Conservation (phyloP, 2,888 invertebrate genomes). For the Nemotelus nigrinus region DNA sequence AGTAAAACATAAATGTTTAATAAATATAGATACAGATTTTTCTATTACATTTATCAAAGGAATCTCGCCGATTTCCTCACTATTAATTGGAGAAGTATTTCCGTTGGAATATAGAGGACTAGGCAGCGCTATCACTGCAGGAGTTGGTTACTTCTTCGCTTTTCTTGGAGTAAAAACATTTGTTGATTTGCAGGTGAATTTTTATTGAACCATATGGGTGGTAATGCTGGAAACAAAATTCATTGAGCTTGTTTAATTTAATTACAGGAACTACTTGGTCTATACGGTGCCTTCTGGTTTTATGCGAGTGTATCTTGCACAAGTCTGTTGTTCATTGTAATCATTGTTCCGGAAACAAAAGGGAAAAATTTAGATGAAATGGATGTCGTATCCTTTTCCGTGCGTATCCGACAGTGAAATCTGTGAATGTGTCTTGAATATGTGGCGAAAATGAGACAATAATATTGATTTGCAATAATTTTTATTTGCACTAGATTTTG, state of each 20-base stretch:
- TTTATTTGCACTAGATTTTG: no score
- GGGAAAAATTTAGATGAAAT: slow-evolving; percentile 90
- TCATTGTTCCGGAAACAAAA: slow-evolving; percentile 90
- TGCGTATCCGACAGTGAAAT: slow-evolving; percentile 61
- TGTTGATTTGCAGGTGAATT: slow-evolving; percentile 75
- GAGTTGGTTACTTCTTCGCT: slow-evolving; percentile 87
- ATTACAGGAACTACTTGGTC: slow-evolving; percentile 70
- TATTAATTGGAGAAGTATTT: slow-evolving; percentile 84
- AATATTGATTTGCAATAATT: no score
- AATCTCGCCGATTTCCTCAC: slow-evolving; percentile 88
- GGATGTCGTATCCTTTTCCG: slow-evolving; percentile 74
- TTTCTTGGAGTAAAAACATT: slow-evolving; percentile 88
- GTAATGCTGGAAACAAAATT: background rate
- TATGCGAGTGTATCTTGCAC: slow-evolving; percentile 85
- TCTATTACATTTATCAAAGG: slow-evolving; percentile 44
- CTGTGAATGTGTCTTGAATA: no score
- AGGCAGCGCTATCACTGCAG: slow-evolving; percentile 86
- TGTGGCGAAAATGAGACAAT: no score
- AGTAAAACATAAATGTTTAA: slow-evolving; percentile 3
- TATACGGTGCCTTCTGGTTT: slow-evolving; percentile 88
- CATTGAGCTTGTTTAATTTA: background rate
- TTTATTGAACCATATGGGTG: background rate
- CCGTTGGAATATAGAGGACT: slow-evolving; percentile 85
- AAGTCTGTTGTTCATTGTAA: slow-evolving; percentile 84
- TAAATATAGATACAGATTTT: background rate